phyloP scores from a whole-genome alignment of 2,797 vertebrate species.

The Bradypodion pumilum region DNA sequence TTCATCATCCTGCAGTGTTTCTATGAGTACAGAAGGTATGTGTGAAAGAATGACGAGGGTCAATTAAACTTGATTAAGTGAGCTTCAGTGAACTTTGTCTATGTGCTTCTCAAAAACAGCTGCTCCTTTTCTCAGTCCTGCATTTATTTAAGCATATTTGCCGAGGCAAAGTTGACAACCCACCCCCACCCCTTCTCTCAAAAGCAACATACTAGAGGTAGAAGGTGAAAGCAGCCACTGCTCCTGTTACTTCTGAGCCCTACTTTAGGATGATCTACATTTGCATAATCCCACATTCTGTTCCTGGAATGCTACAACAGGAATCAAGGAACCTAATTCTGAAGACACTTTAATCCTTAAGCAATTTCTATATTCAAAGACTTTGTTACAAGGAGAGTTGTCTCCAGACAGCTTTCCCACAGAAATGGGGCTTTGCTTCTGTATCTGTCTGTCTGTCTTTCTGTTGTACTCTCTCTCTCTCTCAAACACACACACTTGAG shows the following conservation, averaged over 20 bases:
- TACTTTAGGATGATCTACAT: conserved; percentile 4
- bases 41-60: background rate
- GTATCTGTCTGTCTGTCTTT: background rate
- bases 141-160: background rate
- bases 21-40: background rate
- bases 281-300: conserved; percentile 24
- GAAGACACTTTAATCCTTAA: background rate
- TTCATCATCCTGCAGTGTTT: background rate
- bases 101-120: background rate
- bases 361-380: background rate
- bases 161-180: background rate
- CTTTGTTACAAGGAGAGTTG: background rate
- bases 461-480: background rate
- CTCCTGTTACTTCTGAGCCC: background rate
- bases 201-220: background rate
- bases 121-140: background rate
- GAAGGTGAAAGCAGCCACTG: background rate
- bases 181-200: background rate
- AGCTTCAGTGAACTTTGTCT: background rate
- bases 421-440: background rate
- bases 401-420: background rate
- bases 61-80: background rate
- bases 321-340: background rate
- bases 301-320: background rate
- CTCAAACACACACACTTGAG: background rate